Percentiles rank a stretch among this genome's conserved stretches.
These are phyloP conservation scores for Drosophila kambysellisi DNA, from an alignment of 2,888 invertebrate species.

Conservation along the genomic window DNA sequence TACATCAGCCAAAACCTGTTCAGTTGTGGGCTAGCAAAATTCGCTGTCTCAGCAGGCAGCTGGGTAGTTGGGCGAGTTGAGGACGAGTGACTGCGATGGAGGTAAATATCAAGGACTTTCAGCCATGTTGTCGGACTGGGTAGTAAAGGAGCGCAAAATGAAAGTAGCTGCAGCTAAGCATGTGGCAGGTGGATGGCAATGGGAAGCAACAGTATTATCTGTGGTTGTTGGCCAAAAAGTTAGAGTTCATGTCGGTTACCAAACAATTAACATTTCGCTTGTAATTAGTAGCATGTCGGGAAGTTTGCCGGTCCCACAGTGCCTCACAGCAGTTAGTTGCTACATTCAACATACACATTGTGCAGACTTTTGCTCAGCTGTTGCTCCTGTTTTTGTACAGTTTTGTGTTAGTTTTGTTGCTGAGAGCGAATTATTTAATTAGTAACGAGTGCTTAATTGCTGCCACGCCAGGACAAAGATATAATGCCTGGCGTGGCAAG, in stretches of 20 bases:
- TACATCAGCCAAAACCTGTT: slow-evolving; percentile 59
- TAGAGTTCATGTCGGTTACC: slow-evolving; percentile 65
- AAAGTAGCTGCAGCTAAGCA: slow-evolving; percentile 35
- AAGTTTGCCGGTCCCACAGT: not conserved
- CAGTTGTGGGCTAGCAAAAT: slow-evolving; percentile 32
- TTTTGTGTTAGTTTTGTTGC: slow-evolving; percentile 13
- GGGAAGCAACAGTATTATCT: slow-evolving; percentile 35
- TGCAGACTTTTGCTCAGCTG: slow-evolving; percentile 17
- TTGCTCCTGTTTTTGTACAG: slow-evolving; percentile 5
- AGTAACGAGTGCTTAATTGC: not conserved
- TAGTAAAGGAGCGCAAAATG: slow-evolving; percentile 20
- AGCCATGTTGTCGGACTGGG: slow-evolving; percentile 15
- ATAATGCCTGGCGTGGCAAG: not conserved
- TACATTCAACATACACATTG: slow-evolving; percentile 12
- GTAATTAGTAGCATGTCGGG: slow-evolving; percentile 65
- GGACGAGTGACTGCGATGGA: slow-evolving; percentile 1
- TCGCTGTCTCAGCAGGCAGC: slow-evolving; percentile 59
- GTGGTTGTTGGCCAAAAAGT: slow-evolving; percentile 49
- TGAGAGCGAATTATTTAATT: slow-evolving; percentile 48
- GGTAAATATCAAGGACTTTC: slow-evolving; percentile 32
- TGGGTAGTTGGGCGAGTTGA: not conserved
- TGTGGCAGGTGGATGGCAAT: not conserved
- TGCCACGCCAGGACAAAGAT: not conserved
- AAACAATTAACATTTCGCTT: slow-evolving; percentile 77
- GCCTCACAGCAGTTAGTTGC: not conserved